Percentiles rank a stretch among this genome's conserved stretches.
phyloP scores from a whole-genome alignment of 2,113 vertebrate species.

The Vulpes vulpes region DNA sequence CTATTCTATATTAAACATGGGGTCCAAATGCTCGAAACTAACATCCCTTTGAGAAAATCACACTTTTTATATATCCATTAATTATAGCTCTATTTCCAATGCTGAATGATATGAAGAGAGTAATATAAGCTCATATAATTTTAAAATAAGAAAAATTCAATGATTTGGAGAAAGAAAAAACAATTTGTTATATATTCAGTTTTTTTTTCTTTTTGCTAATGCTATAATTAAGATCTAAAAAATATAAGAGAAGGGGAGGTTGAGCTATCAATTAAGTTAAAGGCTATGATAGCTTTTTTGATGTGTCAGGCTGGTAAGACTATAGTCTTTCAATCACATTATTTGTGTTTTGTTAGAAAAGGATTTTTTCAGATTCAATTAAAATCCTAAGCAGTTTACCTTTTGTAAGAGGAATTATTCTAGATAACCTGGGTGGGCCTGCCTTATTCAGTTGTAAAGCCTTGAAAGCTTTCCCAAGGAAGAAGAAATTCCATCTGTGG shows the following conservation, averaged over 20 bases:
- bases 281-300: not conserved
- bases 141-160: not conserved
- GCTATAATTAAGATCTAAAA: not conserved
- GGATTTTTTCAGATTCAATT: not conserved
- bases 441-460: not conserved
- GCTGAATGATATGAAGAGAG: not conserved
- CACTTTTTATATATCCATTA: not conserved
- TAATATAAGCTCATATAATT: not conserved
- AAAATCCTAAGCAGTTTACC: not conserved
- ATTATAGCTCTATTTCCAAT: not conserved
- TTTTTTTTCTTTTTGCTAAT: not conserved
- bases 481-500: not conserved
- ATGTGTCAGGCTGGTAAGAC: not conserved
- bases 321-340: not conserved
- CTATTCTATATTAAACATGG: not conserved
- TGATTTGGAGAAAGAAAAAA: not conserved
- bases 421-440: not conserved
- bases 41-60: not conserved
- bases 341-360: not conserved
- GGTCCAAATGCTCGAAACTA: not conserved
- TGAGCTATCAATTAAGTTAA: not conserved
- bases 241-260: not conserved
- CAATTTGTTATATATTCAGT: not conserved
- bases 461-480: not conserved
- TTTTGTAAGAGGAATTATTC: not conserved